Base-by-base conservation (phyloP, 2,113 vertebrate genomes). In the Chaenocephalus aceratus region DNA sequence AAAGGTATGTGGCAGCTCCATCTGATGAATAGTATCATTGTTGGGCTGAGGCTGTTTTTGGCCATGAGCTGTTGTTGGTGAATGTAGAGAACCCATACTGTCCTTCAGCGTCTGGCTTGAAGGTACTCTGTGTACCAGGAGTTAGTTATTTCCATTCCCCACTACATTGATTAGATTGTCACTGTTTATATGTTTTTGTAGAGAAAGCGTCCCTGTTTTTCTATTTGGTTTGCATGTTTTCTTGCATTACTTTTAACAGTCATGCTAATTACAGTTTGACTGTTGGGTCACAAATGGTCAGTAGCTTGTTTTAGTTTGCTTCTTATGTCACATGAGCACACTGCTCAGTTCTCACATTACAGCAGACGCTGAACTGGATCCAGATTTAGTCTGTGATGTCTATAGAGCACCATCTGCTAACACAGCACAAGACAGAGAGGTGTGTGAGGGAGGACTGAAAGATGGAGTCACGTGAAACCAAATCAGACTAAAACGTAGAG, bases 1-100 rank as follows among this genome's bases (percentile, higher is more conserved):
- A 0, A 99, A 99, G 97, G 98, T 98, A 94, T 91, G 96, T 46
- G 79, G 66, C 58, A 34, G 30, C 11, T 21, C 21, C 23, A 2
- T 11, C 23, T 5, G 60, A 82, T 92, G 83, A 90, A 88, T 87
- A 63, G 73, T 75, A 8, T 26, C 82, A 79, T 89, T 89, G 92
- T 91, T 57, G 49, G 57, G 12, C 14, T 10, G 65, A 36, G 74
- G 76, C 66, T 83, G 70, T 53, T 61, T 83, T 85, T 88, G 63
- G 65, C 75, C 30, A 56, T 75, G 68, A 79, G 75, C 16, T 59
- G 16, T 64, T 64, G 70, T 72, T 26, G 34, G 46, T 82, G 79
- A 78, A 80, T 72, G 62, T 30, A 11, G 57, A 79, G 68, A 87
- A 75, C 36, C 34, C 15, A 10, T 76, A 52, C 41, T 82, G 70